A percentile compares a stretch with the other conserved stretches of the same genome.
phyloP scores from a whole-genome alignment of 2,797 vertebrate species.

The Tapera naevia region DNA sequence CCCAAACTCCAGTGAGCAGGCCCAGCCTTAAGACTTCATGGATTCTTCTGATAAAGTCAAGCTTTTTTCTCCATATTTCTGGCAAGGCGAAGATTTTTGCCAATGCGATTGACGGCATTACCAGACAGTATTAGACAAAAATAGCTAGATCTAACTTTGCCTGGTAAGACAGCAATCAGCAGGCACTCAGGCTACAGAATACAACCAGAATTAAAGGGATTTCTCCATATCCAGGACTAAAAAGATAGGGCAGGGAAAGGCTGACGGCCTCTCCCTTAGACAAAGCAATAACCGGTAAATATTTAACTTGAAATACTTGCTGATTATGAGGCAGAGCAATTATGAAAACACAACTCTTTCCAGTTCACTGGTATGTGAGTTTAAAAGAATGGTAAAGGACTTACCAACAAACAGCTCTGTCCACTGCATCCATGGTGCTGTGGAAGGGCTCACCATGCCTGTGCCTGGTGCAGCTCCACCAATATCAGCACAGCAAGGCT shows the following conservation, averaged over 20 bases:
- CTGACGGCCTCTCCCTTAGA: background rate
- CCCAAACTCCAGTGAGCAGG: slow-evolving; percentile 74
- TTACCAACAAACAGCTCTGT: background rate
- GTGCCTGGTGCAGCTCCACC: background rate
- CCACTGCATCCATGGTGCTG: background rate
- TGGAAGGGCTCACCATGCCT: background rate
- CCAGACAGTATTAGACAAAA: slow-evolving; percentile 99
- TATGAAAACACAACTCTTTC: background rate
- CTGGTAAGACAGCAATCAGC: slow-evolving; percentile 98
- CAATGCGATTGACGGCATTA: slow-evolving; percentile 94
- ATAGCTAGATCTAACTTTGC: slow-evolving; percentile 96
- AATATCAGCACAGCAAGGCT: accelerated
- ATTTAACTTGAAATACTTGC: background rate
- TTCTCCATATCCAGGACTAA: background rate
- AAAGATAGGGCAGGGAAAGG: background rate
- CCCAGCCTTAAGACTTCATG: slow-evolving; percentile 69
- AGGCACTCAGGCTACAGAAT: slow-evolving; percentile 68
- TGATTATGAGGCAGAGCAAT: background rate
- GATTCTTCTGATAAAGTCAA: background rate
- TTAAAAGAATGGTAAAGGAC: background rate
- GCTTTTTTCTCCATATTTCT: background rate
- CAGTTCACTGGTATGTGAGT: background rate
- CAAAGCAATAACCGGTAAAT: background rate
- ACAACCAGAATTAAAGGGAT: background rate
- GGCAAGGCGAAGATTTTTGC: slow-evolving; percentile 74